Evolutionary conservation across 1,140 invertebrate genomes (phyloP), one percentile per base, ranked within the genome.

Genomic region (Cotesia chilonis): DNA sequence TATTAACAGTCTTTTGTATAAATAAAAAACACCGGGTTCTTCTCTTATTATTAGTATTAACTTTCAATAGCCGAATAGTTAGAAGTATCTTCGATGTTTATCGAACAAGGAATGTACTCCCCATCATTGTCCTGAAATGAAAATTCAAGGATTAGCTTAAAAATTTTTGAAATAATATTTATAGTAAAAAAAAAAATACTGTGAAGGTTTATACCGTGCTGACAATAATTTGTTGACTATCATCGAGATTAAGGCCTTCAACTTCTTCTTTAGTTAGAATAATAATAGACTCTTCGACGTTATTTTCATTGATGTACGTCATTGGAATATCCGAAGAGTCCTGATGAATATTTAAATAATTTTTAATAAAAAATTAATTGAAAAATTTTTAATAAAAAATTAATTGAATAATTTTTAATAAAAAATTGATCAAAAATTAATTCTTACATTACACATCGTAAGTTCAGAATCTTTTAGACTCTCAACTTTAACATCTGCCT

Each of bases 301-400:
- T 78, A 75, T 79, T 81, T 69, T 85, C 84, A 72, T 87, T 80
- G 60, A 87, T 85, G 41, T 86, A 87, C n/a, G 85, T 83, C 71
- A 87, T 83, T 60, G 85, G 84, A 72, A 86, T 86, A 71, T 84
- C 84, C 9, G 80, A 79, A 1, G 72, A 68, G 68, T 80, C 77
- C 80, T 79, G 51, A 57, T 71, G 69, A 67, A 20, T 4, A 57
- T 35, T 41, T 20, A 68, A 36, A 55, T 41, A 9, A 37, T 35
- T 57, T 36, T 2, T 9, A 55, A 14, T 54, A 20, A 37, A 55
- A 1, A 28, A 2, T 55, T 2, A 55, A 54, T 54, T 12, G n/a
- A 17, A 65, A n/a, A 12, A 37, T 20, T 41, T 3, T 55, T 64
- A 57, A 10, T 51, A 47, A 68, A 41, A 4, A n/a, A 54, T 41